A percentile compares a stretch with the other conserved stretches of the same genome.
Conservation (phyloP, 2,888 invertebrate genomes). For the Melanostoma mellinum region DNA sequence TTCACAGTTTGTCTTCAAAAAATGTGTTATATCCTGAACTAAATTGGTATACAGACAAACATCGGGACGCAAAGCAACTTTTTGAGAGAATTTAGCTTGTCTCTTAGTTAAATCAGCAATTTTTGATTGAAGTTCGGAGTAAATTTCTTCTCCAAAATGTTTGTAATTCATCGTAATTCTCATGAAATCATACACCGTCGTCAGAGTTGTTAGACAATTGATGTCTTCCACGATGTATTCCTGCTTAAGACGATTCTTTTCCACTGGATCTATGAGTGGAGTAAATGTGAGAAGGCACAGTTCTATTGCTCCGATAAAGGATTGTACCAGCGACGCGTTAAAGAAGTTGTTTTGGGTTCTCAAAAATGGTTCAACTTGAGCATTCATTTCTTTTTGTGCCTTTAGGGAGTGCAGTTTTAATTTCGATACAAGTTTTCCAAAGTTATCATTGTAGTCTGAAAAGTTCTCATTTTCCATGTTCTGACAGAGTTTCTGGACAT, state of each 20-base stretch:
- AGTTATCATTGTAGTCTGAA: conserved; percentile 75
- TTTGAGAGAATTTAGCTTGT: conserved; percentile 77
- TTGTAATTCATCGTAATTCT: conserved; percentile 79
- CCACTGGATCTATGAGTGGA: conserved; percentile 91
- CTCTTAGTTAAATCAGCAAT: conserved; percentile 73
- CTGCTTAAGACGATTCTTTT: conserved; percentile 89
- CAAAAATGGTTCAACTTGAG: conserved; percentile 53
- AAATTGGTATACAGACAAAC: conserved; percentile 78
- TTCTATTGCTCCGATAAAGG: conserved; percentile 83
- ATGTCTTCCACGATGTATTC: conserved; percentile 88
- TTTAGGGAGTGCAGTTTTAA: conserved; percentile 44
- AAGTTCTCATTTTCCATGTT: conserved; percentile 73
- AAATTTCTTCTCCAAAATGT: conserved; percentile 78
- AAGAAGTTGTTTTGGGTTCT: conserved; percentile 65
- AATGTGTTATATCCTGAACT: conserved; percentile 79
- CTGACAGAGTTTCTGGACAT: conserved; percentile 74
- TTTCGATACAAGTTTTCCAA: conserved; percentile 74
- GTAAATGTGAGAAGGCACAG: conserved; percentile 85
- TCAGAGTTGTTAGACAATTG: conserved; percentile 83
- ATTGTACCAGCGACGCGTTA: conserved; percentile 75
- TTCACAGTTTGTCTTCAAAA: conserved; percentile 79
- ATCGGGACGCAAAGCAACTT: conserved; percentile 79
- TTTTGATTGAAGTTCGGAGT: conserved; percentile 74
- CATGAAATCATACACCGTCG: conserved; percentile 84
- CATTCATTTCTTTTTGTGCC: conserved; percentile 56